Base-by-base conservation (phyloP, 2,888 invertebrate genomes). In the Horisme vitalbata region DNA sequence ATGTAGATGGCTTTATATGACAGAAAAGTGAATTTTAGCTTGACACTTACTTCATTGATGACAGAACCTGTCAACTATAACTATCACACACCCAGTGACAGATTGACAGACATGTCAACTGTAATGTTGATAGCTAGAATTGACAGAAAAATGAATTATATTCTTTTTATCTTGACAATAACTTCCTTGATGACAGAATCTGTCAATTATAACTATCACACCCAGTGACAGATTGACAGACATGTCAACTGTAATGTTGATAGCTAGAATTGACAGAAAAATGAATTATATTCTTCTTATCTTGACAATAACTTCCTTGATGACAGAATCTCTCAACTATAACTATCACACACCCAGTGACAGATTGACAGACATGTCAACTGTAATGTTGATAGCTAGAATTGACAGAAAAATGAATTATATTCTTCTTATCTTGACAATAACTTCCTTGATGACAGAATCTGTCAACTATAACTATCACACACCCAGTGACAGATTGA, bases 401-500 rank as follows among this genome's bases (percentile, higher is more conserved):
- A 32, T 4, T 15, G 23, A 41, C 39, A 15, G 39, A 5, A 52
- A 15, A 41, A 30, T 8, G 2, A 6, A 12, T 4, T 4, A 5
- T 12, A 1, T 5, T 7, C 24, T 8, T 3, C 2, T 9, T 10
- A 2, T 1, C 10, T 26, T 26, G n/a, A n/a, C 9, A 23, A 44
- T 4, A 3, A 3, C 8, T 21, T 8, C 3, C 3, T 21, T 8
- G 24, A 7, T 7, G 33, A 36, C 18, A 26, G 11, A 9, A 4
- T 41, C 36, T 18, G 26, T 27, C 36, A 18, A 27, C 8, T 27
- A 10, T 36, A 62, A 49, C 57, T 21, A 57, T 68, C 59, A 65
- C 46, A 31, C 48, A 53, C 65, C 66, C 67, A 69, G 64, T 69
- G 65, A 71, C 64, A 62, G 57, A 61, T 8, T 41, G n/a, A 26